Conservation (phyloP, 2,113 vertebrate species). For the Anoura caudifer region DNA sequence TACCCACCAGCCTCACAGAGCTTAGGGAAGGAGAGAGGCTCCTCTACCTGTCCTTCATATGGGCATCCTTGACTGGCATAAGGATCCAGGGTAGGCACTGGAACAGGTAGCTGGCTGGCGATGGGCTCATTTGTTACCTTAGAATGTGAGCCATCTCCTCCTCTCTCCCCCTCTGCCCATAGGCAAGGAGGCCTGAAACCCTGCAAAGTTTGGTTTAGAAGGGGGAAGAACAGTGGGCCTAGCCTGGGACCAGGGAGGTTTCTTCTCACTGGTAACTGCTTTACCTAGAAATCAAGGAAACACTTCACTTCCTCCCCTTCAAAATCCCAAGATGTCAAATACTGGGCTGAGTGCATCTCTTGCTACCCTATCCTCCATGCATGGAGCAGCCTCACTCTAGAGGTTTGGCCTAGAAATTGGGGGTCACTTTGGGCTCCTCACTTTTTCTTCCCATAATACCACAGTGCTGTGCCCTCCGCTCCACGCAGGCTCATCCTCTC, state of each 20-base stretch:
- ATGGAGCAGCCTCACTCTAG: too few relatives aligned
- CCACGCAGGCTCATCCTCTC: neutral
- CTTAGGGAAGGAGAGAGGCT: neutral
- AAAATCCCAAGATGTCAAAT: neutral
- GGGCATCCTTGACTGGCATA: neutral
- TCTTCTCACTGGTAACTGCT: neutral
- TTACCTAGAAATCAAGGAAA: neutral
- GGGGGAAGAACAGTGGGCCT: neutral
- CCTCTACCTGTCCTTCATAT: neutral
- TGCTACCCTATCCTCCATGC: neutral
- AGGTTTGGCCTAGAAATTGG: neutral
- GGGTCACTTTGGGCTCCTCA: neutral
- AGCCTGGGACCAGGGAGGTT: neutral
- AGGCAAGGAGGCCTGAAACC: neutral
- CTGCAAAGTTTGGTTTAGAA: neutral
- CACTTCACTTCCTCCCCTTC: neutral
- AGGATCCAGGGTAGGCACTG: neutral
- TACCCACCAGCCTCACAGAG: neutral
- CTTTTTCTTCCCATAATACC: too few relatives aligned
- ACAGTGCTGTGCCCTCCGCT: accelerated
- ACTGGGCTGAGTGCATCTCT: neutral
- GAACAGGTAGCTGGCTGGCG: neutral
- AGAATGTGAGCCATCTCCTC: neutral
- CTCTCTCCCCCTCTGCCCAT: neutral
- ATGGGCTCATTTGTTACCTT: neutral